Percentiles rank a stretch among this genome's conserved stretches.
These are phyloP conservation scores for crab-eating macaque (Macaca fascicularis) DNA, from an alignment of 2,113 vertebrate genomes.

Conservation along the genomic window DNA sequence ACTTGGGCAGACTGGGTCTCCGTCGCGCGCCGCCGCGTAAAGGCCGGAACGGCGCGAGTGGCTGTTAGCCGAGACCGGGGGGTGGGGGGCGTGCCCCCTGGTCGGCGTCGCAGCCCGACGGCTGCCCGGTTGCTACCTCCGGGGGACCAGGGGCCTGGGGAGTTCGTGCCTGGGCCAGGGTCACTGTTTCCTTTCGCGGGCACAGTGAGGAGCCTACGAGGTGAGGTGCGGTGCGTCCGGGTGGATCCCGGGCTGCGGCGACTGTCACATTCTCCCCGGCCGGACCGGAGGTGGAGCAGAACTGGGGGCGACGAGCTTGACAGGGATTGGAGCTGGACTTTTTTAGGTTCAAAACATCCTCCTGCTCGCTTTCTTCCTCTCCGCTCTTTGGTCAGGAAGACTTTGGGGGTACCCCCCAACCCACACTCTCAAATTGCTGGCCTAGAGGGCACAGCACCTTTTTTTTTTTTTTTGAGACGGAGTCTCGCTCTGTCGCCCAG, in stretches of 20 bases:
- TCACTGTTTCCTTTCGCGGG: not conserved
- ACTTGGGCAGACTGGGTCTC: accelerated
- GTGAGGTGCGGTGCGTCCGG: not conserved
- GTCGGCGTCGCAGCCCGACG: accelerated
- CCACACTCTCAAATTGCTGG: not conserved
- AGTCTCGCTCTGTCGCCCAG: no score
- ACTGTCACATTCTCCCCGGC: not conserved
- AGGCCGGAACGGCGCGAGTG: accelerated
- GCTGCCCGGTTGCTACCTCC: not conserved
- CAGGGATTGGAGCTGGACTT: not conserved
- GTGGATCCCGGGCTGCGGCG: not conserved
- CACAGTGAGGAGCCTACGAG: not conserved
- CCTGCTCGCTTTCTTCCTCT: not conserved
- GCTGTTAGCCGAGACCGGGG: accelerated
- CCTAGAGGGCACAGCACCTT: no score
- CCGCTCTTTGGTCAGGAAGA: not conserved
- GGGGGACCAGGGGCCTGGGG: not conserved
- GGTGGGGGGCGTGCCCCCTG: accelerated
- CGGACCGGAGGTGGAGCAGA: not conserved
- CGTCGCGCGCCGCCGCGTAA: accelerated
- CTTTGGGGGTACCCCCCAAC: not conserved
- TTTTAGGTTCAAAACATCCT: not conserved
- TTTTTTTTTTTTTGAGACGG: no score
- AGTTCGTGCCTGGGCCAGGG: not conserved
- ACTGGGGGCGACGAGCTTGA: not conserved